Base-by-base conservation (phyloP, 2,888 invertebrate genomes). In the Drosophila anceps region DNA sequence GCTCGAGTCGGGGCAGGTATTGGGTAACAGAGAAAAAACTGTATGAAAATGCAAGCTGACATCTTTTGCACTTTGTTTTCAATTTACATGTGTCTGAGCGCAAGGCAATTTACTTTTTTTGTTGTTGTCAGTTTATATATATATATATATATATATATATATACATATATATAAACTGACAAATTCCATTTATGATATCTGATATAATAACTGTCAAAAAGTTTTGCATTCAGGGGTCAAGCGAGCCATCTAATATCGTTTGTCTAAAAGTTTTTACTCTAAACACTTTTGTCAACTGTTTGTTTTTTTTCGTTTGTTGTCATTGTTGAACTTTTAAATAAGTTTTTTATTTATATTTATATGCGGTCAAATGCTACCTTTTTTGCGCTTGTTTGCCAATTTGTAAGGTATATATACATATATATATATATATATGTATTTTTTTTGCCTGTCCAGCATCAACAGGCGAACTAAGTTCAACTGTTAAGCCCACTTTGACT, bases 21-120 rank as follows among this genome's bases (percentile, higher is more conserved):
- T 70, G 63, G 58, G 50, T 76, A 61, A 58, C 81, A 29, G 29
- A n/a, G 43, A 65, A 74, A 57, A 63, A 73, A 63, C 46, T 48
- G 70, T 37, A 18, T 24, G 37, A 18, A 55, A 76, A 57, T 76
- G 59, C 66, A 76, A 65, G 46, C 55, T 76, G 76, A 80, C 76
- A 50, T 51, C 57, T 59, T 65, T 76, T 61, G 61, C 81, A 80
- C 81, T 76, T 62, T 76, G 46, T 69, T 62, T 80, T 65, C 76
- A 69, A 79, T 76, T 75, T 75, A 59, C 68, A 73, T 63, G 60
- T 33, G 57, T 50, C 41, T 43, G 41, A 35, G n/a, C 41, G 39
- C 18, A 39, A 29, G 48, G 53, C 46, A 64, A 66, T 20, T 4
- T 20, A 65, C 24, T 65, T 29, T 37, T 27, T 6, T n/a, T 3